Conservation (phyloP, 2,113 vertebrate genomes). For the Rhynchopsitta pachyrhyncha region DNA sequence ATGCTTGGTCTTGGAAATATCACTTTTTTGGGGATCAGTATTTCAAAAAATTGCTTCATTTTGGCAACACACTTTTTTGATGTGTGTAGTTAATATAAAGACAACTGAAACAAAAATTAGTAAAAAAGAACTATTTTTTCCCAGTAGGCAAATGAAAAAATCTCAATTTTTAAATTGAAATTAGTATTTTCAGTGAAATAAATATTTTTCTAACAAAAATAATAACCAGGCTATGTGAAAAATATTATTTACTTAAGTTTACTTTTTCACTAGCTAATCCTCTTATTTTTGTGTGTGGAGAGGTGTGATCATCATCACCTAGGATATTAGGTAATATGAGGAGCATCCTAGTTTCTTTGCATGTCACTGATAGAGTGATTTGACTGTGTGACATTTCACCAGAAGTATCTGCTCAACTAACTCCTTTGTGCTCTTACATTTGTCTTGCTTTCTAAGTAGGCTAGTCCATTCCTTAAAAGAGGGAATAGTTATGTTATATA, state of each 20-base stretch:
- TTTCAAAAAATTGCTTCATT: background rate
- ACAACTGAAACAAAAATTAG: background rate
- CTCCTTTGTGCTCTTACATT: background rate
- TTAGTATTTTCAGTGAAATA: background rate
- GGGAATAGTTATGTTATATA: background rate
- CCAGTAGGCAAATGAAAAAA: background rate
- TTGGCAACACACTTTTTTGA: background rate
- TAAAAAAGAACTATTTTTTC: background rate
- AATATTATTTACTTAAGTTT: background rate
- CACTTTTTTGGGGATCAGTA: background rate
- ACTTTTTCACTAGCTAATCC: background rate
- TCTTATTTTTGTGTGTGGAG: background rate
- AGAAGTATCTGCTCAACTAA: background rate
- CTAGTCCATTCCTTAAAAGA: background rate
- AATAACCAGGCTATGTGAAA: background rate
- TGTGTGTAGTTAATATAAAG: background rate
- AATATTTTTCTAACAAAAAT: background rate
- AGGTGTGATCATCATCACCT: background rate
- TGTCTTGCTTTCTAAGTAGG: background rate
- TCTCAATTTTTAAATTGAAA: background rate
- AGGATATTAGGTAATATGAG: background rate
- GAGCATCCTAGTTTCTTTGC: background rate
- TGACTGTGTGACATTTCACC: background rate
- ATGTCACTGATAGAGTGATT: background rate
- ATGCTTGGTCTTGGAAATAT: background rate